These are phyloP conservation scores for Ambastaia sidthimunki DNA, from an alignment of 2,797 vertebrate genomes.

Conservation along the genomic window DNA sequence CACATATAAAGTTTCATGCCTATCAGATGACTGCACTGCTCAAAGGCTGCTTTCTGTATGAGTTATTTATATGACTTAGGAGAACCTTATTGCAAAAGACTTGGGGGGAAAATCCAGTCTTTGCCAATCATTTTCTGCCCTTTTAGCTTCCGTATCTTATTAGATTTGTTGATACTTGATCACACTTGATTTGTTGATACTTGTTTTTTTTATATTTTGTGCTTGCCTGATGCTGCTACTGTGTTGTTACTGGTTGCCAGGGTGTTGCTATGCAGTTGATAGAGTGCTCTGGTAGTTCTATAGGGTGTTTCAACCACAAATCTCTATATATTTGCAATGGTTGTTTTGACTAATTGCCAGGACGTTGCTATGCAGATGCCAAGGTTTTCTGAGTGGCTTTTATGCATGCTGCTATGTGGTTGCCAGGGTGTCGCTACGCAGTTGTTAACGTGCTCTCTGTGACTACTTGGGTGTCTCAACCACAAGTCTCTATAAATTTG, in stretches of 20 bases:
- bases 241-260: not conserved
- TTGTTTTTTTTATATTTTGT: no score
- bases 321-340: no score
- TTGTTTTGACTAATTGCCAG: no score
- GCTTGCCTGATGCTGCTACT: no score
- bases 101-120: not conserved
- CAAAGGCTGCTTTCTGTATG: conserved; percentile 21
- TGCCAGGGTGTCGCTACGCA: not conserved
- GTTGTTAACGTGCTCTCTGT: not conserved
- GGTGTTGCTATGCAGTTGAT: not conserved
- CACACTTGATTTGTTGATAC: not conserved
- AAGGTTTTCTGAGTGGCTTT: not conserved
- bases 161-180: not conserved
- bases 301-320: no score
- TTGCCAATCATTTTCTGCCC: not conserved
- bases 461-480: not conserved
- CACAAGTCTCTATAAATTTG: no score
- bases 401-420: not conserved
- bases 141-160: not conserved
- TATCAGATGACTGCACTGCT: conserved; percentile 51
- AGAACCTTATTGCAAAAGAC: conserved; percentile 28
- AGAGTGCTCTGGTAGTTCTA: not conserved
- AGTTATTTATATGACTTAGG: conserved; percentile 27
- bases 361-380: no score
- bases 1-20: conserved; percentile 59